These are phyloP conservation scores for Gracilinanus agilis DNA, from an alignment of 2,113 vertebrate genomes.

Conservation along the genomic window DNA sequence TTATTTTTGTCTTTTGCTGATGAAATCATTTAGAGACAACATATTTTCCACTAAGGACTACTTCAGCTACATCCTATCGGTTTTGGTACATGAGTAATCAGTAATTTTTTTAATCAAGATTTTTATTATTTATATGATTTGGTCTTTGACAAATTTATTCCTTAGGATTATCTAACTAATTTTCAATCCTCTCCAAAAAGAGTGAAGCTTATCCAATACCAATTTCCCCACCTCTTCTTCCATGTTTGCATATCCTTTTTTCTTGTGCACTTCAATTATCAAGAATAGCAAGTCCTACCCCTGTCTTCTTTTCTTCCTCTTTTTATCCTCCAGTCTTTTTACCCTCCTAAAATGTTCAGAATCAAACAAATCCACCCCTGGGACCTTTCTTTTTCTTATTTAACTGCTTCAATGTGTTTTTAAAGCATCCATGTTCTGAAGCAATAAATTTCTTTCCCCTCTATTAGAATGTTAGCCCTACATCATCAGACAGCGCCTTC, in stretches of 20 bases:
- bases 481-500: not conserved
- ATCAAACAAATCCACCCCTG: not conserved
- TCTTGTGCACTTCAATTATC: not conserved
- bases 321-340: not conserved
- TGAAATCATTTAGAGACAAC: not conserved
- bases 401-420: not conserved
- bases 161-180: not conserved
- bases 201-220: not conserved
- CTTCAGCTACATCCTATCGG: not conserved
- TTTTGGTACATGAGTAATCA: not conserved
- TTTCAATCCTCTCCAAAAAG: not conserved
- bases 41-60: not conserved
- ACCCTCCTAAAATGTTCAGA: not conserved
- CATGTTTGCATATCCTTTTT: not conserved
- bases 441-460: not conserved
- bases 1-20: not conserved
- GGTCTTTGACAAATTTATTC: not conserved
- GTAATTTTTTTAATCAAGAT: not conserved
- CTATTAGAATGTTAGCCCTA: not conserved
- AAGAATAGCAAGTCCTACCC: not conserved
- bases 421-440: not conserved
- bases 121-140: not conserved
- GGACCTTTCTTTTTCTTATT: not conserved
- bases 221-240: not conserved
- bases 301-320: not conserved